Conservation (phyloP, 2,113 vertebrate genomes). For the Mus pahari region DNA sequence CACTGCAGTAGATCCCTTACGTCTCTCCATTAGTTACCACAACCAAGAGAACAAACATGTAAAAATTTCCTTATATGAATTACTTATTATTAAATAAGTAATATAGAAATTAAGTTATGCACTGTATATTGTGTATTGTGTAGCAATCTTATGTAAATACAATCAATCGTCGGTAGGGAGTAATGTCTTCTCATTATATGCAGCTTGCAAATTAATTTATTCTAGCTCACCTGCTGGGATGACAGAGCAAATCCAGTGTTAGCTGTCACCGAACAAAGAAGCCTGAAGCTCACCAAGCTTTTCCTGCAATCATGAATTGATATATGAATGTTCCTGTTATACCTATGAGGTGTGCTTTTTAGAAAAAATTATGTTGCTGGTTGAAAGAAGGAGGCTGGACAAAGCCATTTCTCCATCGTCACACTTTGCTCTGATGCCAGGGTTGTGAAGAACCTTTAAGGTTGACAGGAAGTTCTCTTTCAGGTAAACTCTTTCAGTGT, state of each 20-base stretch:
- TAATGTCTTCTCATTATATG: not conserved
- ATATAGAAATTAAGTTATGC: conserved; percentile 38
- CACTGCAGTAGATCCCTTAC: not conserved
- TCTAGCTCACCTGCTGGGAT: conserved; percentile 22
- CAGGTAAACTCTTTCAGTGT: not conserved
- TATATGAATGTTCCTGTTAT: not conserved
- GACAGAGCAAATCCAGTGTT: not conserved
- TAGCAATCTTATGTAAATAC: conserved; percentile 57
- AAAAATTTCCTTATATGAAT: conserved; percentile 46
- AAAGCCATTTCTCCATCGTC: not conserved
- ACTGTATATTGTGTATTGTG: not conserved
- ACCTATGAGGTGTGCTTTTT: not conserved
- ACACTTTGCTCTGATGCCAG: not conserved
- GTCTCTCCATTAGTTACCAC: not conserved
- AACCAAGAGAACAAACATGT: not conserved
- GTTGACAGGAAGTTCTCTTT: not conserved
- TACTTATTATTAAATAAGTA: conserved; percentile 30
- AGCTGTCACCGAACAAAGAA: not conserved
- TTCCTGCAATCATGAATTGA: not conserved
- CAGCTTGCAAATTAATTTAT: conserved; percentile 54
- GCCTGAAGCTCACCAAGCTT: not conserved
- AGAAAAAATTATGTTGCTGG: not conserved
- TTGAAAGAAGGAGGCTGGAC: not conserved
- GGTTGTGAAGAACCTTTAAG: not conserved
- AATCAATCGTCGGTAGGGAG: conserved; percentile 47